Evolutionary conservation across 2,113 vertebrate genomes (phyloP), one percentile per base, ranked within the genome.

Genomic region (Protomyctophum bolini): DNA sequence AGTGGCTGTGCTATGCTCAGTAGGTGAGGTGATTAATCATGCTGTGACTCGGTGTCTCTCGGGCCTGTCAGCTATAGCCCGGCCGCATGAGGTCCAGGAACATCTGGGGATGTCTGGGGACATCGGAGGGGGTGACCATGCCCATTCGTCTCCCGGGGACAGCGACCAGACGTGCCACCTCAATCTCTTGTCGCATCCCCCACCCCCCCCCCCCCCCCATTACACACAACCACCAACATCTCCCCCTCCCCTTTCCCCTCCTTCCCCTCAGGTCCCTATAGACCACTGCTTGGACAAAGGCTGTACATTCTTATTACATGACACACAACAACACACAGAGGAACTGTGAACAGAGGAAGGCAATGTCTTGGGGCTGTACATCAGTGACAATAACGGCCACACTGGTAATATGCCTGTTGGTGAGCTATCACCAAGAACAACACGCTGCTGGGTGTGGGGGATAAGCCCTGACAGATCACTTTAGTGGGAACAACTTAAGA

Each of bases 1-100:
- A 68, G 4, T 12, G 59, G 77, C 75, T 65, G 50, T 12, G 49
- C 64, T 14, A 14, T 21, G 2, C 21, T 21, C 63, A 12, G 49
- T 48, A 10, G 63, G 59, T 55, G 52, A 29, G 84, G 87, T 88
- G 85, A 92, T 92, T 88, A 92, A 93, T 93, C 91, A 92, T 63
- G 72, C 77, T 73, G 83, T 81, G 89, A 83, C 90, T 88, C 74
- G 48, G 64, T 58, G 58, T 90, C 87, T 88, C 83, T 76, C 8
- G 83, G 85, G 89, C 77, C 87, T 83, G 87, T 87, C 87, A 83
- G 47, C 77, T 61, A 21, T 21, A 71, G 84, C 80, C 75, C 58
- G 81, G 73, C 84, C 70, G 12, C 86, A 82, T 83, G 79, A 87
- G 85, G 85, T 91, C 88, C 28, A 49, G 71, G 74, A 83, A 89